Percentiles rank a stretch among this genome's conserved stretches.
These are phyloP conservation scores for Botia kubotai DNA, from an alignment of 2,797 vertebrate genomes.

Conservation along the genomic window DNA sequence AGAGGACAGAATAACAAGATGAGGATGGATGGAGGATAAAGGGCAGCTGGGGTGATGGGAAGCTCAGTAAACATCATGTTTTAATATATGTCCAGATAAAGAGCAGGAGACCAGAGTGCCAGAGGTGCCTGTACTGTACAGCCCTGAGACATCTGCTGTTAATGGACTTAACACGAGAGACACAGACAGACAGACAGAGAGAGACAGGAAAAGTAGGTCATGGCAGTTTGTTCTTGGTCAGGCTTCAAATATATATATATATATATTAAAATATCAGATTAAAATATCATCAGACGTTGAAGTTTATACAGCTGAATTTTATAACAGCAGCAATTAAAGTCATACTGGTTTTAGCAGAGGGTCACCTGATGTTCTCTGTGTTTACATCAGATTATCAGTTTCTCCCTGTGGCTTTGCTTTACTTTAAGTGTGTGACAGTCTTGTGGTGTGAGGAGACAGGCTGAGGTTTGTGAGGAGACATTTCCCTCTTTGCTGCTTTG, in stretches of 20 bases:
- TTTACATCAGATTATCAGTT: neutral
- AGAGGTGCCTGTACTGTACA: constrained; percentile 39
- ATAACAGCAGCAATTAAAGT: constrained; percentile 1
- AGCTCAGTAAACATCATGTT: constrained; percentile 59
- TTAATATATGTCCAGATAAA: constrained; percentile 51
- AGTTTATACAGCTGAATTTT: neutral
- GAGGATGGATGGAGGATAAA: constrained; percentile 30
- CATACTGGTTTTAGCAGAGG: neutral
- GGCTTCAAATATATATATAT: constrained; percentile 45
- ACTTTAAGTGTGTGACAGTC: neutral
- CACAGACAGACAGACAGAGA: neutral
- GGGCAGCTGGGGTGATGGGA: constrained; percentile 17
- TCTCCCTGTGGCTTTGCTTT: neutral
- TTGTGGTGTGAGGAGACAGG: neutral
- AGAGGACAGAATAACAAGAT: constrained; percentile 30
- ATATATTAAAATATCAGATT: too few relatives aligned
- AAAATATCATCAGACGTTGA: too few relatives aligned
- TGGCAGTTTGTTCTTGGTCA: constrained; percentile 69
- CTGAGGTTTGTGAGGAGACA: too few relatives aligned
- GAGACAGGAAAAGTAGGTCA: constrained; percentile 79
- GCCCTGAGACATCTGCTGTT: neutral
- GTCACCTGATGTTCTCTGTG: constrained; percentile 1
- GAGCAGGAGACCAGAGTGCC: constrained; percentile 3
- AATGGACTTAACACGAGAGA: constrained; percentile 36
- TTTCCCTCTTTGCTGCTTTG: neutral